Base-by-base conservation (phyloP, 2,888 invertebrate genomes). In the Pogonocherus hispidulus region DNA sequence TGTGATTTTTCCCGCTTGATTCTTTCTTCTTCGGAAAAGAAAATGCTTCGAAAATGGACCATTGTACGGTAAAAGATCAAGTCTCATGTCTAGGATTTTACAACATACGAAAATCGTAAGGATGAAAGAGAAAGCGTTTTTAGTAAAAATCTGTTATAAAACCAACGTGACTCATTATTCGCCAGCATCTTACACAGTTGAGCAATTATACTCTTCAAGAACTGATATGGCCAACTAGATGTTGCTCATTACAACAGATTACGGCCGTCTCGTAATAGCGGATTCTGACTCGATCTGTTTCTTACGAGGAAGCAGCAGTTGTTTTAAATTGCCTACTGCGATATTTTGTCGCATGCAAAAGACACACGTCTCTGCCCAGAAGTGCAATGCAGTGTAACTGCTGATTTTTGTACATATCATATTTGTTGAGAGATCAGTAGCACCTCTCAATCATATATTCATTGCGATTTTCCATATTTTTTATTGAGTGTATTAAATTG, bases 141-240 rank as follows among this genome's bases (percentile, higher is more conserved):
- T 18, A 14, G 51, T 27, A 52, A 27, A 18, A 52, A 52, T 52
- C 52, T 32, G 11, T 52, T 52, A 52, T 32, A 52, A 49, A 55
- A 37, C 22, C 35, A 37, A 19, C 55, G 55, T 55, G 55, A 55
- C 55, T 55, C 55, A 41, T 55, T 55, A 55, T 55, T 37, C 20
- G 41, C n/a, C 11, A n/a, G 14, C 41, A 55, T 55, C 37, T 55
- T 18, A 55, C 20, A 55, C 9, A 37, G 54, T 14, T 32, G 32
- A 37, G 11, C 55, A 41, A 55, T 55, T 55, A 55, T 55, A 41
- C 14, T 20, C 18, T 54, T 19, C 32, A 54, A 18, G 54, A 35
- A 35, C 27, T 54, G 54, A 54, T 54, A 54, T 54, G 54, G 16
- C 49, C 54, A 54, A 35, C 11, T 35, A 54, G 54, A 32, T 27